Conservation (phyloP, 37 sponge, comb jelly and placozoan genomes). For the Agelas oroides region DNA sequence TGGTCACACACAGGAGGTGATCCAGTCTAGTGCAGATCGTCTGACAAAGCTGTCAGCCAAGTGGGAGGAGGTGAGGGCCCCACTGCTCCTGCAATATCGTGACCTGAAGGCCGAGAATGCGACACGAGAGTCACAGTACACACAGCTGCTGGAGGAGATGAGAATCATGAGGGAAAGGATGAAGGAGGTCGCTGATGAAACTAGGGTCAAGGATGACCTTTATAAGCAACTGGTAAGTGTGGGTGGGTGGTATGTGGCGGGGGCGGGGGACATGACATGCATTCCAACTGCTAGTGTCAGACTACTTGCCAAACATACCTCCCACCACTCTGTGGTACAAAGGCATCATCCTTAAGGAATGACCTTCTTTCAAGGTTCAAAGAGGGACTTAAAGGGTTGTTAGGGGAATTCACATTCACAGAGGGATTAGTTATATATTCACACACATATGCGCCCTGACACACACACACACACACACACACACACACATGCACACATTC, state of each 20-base stretch:
- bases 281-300: no score
- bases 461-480: no score
- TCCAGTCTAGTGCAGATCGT: constrained; percentile 75
- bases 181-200: constrained; percentile 88
- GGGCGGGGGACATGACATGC: no score
- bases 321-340: no score
- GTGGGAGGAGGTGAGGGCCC: constrained; percentile 84
- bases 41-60: constrained; percentile 74
- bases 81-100: constrained; percentile 64
- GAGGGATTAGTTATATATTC: no score
- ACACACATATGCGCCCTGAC: no score
- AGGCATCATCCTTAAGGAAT: no score
- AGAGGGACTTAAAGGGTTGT: no score
- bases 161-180: constrained; percentile 70
- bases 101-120: constrained; percentile 64
- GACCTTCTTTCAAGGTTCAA: no score
- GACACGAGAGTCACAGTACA: constrained; percentile 17
- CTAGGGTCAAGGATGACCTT: constrained; percentile 83
- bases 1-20: constrained; percentile 42
- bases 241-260: neutral
- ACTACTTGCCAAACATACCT: no score
- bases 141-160: constrained; percentile 78
- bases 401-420: no score
- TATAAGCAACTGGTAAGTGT: constrained; percentile 83
- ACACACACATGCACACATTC: no score